Percentiles rank a stretch among this genome's conserved stretches.
phyloP scores from a whole-genome alignment of 2,113 vertebrate genomes.

The Megaptera novaeangliae region DNA sequence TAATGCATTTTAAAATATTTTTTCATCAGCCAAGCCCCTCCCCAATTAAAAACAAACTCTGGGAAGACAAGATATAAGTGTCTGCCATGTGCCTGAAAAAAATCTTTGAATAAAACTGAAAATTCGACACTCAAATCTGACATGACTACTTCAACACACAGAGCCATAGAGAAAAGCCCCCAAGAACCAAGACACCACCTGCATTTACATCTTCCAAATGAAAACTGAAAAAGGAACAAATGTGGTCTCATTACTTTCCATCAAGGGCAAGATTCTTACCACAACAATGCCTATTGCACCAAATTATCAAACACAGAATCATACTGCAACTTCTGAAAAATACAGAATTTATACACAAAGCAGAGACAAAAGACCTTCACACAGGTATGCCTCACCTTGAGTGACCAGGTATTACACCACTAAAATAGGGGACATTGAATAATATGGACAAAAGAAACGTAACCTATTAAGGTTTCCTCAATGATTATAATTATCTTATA shows the following conservation, averaged over 20 bases:
- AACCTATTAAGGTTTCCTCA: not conserved
- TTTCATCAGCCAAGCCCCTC: not conserved
- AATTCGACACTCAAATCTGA: not conserved
- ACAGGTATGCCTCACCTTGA: not conserved
- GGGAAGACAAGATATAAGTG: not conserved
- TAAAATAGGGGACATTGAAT: not conserved
- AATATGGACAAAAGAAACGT: not conserved
- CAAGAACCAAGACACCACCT: constrained; percentile 58
- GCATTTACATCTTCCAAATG: constrained; percentile 43
- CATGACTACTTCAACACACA: not conserved
- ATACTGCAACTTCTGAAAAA: not conserved
- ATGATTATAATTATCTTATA: not conserved
- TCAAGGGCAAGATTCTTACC: constrained; percentile 51
- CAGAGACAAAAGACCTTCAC: not conserved
- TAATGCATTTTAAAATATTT: not conserved
- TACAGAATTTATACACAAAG: not conserved
- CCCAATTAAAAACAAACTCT: not conserved
- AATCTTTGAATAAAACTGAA: not conserved
- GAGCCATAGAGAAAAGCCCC: not conserved
- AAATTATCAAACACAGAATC: constrained; percentile 40
- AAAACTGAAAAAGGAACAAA: constrained; percentile 76
- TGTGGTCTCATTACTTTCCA: constrained; percentile 70
- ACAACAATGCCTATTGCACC: constrained; percentile 41
- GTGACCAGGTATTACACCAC: not conserved
- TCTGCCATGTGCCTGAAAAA: not conserved